Evolutionary conservation across 2,797 vertebrate genomes (phyloP).

Genomic region (Perdix hodgsoniae): DNA sequence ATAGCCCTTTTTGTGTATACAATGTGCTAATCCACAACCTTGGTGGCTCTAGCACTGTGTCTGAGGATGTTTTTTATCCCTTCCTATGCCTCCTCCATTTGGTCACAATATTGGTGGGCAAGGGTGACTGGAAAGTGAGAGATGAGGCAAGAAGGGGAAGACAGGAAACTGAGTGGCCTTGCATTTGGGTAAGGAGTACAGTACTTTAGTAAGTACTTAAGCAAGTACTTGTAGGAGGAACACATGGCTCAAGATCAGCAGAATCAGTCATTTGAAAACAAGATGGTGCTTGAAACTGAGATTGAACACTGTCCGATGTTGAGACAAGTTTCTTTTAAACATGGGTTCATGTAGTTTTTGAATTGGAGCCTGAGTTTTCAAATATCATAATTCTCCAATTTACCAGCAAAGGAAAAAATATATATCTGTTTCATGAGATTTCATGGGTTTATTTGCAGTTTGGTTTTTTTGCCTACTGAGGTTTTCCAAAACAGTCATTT

Average conservation of each 20-base stretch:
- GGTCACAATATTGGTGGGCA: not conserved
- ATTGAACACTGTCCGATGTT: not conserved
- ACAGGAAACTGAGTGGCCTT: not conserved
- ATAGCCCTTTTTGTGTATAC: not conserved
- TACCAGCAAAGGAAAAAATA: not conserved
- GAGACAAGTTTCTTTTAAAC: not conserved
- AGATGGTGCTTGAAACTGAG: not conserved
- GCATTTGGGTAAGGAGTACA: not conserved
- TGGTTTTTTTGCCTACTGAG: not conserved
- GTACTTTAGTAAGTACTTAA: not conserved
- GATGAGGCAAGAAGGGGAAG: not conserved
- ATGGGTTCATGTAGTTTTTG: not conserved
- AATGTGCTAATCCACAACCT: not conserved
- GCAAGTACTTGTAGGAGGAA: not conserved
- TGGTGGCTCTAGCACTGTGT: not conserved
- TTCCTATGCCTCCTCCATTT: not conserved
- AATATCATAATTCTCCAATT: not conserved
- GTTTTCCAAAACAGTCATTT: constrained; percentile 7
- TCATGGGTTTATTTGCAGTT: not conserved
- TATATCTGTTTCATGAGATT: not conserved
- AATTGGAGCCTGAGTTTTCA: not conserved
- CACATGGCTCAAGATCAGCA: not conserved
- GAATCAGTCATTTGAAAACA: not conserved
- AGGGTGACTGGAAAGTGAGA: not conserved
- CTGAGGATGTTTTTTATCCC: not conserved